phyloP scores from a whole-genome alignment of 2,888 invertebrate genomes.

The Acanthosepion pharaonis region DNA sequence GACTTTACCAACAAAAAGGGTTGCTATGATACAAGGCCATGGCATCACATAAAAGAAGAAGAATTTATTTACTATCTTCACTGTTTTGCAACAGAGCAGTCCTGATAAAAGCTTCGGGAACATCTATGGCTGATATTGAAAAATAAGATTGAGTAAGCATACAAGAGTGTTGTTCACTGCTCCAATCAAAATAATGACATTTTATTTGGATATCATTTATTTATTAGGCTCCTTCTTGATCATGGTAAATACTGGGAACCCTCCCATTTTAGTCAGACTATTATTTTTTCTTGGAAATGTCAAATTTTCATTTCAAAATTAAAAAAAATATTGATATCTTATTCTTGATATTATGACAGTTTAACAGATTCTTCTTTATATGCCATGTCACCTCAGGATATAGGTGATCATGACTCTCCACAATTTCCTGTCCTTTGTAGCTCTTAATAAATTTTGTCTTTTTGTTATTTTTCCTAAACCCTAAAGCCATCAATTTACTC shows the following conservation, averaged over 20 bases:
- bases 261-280: background rate
- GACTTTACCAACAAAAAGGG: background rate
- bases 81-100: constrained; percentile 7
- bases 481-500: too few relatives aligned
- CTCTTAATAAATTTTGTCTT: too few relatives aligned
- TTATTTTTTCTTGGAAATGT: background rate
- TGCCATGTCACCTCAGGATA: too few relatives aligned
- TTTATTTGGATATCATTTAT: background rate
- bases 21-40: constrained; percentile 33
- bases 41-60: background rate
- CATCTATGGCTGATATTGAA: background rate
- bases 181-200: background rate
- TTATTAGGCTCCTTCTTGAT: background rate
- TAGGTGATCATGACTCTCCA: too few relatives aligned
- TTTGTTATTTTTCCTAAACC: too few relatives aligned
- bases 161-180: background rate
- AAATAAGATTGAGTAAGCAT: background rate
- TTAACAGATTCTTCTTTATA: too few relatives aligned
- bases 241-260: background rate
- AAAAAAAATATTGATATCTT: background rate
- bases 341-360: too few relatives aligned
- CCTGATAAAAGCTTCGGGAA: background rate
- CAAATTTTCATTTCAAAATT: background rate
- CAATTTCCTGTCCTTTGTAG: too few relatives aligned
- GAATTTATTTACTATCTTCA: background rate